Conservation (phyloP, 2,888 invertebrate species). For the Conomelus anceps region DNA sequence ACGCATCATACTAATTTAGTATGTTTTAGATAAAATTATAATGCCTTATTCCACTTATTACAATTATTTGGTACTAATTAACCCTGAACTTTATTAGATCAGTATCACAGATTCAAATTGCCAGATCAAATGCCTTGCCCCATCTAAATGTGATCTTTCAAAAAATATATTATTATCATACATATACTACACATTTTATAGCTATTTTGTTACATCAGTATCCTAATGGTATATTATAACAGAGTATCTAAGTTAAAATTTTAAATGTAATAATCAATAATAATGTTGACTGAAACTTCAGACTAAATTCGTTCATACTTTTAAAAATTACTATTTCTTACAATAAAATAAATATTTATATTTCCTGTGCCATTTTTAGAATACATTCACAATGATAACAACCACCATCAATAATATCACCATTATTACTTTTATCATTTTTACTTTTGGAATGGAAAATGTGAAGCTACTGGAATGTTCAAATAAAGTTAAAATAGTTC, state of each 20-base stretch:
- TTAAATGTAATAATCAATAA: background rate
- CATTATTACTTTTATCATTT: background rate
- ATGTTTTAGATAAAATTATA: background rate
- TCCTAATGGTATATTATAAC: background rate
- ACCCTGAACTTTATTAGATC: background rate
- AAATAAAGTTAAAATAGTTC: background rate
- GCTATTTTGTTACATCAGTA: background rate
- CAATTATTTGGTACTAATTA: background rate
- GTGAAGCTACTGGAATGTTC: background rate
- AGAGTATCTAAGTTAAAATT: background rate
- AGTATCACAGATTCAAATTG: background rate
- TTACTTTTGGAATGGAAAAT: background rate
- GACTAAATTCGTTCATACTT: background rate
- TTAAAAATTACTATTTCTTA: background rate
- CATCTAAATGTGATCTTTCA: background rate
- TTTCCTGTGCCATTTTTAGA: background rate
- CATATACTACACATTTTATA: background rate
- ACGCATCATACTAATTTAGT: background rate
- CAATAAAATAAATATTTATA: background rate
- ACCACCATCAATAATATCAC: background rate
- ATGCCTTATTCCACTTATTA: background rate
- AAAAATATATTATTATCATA: background rate
- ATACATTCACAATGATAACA: background rate
- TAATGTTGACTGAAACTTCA: background rate
- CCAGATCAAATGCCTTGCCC: background rate